Percentiles rank a stretch among this genome's conserved stretches.
phyloP scores from a whole-genome alignment of 2,888 invertebrate species.

The Lobophora halterata region DNA sequence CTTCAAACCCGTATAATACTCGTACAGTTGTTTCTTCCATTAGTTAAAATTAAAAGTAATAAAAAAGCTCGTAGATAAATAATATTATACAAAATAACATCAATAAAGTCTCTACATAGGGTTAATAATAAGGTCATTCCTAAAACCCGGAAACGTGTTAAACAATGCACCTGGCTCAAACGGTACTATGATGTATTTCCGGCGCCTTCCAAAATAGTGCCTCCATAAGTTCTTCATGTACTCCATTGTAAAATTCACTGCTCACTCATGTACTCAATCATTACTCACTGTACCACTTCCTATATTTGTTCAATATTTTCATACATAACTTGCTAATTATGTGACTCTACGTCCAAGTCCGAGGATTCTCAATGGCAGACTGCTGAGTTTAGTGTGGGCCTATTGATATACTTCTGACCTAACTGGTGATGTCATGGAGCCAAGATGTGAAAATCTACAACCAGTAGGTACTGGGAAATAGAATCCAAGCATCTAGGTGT shows the following conservation, averaged over 20 bases:
- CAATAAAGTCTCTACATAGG: no score
- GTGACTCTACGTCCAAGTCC: slow-evolving; percentile 59
- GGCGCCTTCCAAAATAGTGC: slow-evolving; percentile 57
- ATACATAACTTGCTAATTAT: slow-evolving; percentile 53
- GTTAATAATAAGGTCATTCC: no score
- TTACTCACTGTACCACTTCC: slow-evolving; percentile 25
- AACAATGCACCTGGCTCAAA: slow-evolving; percentile 63
- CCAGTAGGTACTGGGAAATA: slow-evolving; percentile 52
- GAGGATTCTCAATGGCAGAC: slow-evolving; percentile 56
- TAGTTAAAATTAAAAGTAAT: no score
- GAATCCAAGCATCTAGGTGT: slow-evolving; percentile 48
- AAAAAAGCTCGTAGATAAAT: no score
- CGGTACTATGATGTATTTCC: slow-evolving; percentile 63
- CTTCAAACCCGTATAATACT: slow-evolving; percentile 1
- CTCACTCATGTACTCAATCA: slow-evolving; percentile 15
- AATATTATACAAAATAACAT: no score
- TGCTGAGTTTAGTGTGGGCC: slow-evolving; percentile 49
- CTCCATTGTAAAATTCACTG: slow-evolving; percentile 46
- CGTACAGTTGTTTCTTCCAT: no score
- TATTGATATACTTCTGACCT: slow-evolving; percentile 51
- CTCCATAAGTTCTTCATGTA: slow-evolving; percentile 65
- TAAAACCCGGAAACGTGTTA: not conserved
- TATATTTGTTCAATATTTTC: slow-evolving; percentile 30
- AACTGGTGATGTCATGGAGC: slow-evolving; percentile 68
- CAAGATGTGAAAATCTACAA: slow-evolving; percentile 53